Evolutionary conservation across 2,113 vertebrate genomes (phyloP).

Genomic region (Heliornis fulica): DNA sequence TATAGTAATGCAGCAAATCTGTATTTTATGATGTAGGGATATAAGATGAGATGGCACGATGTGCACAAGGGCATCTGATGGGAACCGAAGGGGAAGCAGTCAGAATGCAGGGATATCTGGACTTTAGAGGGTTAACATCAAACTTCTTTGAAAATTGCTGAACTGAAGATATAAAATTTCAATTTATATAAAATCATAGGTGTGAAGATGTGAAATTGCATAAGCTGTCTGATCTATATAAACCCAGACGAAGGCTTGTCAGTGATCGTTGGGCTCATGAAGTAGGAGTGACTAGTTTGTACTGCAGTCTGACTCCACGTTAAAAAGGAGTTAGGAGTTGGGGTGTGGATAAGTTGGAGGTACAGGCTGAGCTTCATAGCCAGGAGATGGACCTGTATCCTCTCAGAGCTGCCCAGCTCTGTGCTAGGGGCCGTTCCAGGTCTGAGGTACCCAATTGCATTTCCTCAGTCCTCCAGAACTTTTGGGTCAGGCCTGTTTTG

Average conservation of each 20-base stretch:
- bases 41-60: neutral
- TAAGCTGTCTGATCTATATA: neutral
- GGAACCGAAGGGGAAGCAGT: neutral
- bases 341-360: neutral
- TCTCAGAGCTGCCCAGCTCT: neutral
- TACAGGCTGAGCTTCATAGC: accelerated
- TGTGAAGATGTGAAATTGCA: neutral
- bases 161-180: neutral
- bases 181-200: neutral
- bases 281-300: neutral
- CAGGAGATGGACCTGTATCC: neutral
- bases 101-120: neutral
- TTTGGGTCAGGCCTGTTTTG: neutral
- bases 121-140: neutral
- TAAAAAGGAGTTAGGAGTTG: neutral
- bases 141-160: neutral
- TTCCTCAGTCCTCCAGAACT: neutral
- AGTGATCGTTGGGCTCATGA: neutral
- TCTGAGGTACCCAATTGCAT: neutral
- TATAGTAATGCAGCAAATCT: neutral
- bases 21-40: neutral
- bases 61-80: neutral
- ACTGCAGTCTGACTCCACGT: neutral
- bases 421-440: neutral
- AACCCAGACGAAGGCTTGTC: neutral